Base-by-base conservation (phyloP, 2,113 vertebrate genomes). In the Sylvietta virens region DNA sequence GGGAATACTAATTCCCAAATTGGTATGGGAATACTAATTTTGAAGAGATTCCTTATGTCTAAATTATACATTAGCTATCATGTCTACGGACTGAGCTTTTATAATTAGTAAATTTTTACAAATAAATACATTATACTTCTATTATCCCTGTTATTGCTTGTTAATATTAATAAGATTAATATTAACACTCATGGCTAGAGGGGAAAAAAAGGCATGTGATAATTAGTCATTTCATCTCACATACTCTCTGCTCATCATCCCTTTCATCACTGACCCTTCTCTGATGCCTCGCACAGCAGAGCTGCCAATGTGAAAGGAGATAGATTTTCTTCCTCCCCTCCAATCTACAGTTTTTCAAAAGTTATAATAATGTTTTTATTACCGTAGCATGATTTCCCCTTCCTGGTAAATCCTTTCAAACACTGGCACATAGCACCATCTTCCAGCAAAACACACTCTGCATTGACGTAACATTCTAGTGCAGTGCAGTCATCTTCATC, bases 341-440 rank as follows among this genome's bases (percentile, higher is more conserved):
- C 19, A 54, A 0, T 74, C 42, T 50, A 42, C 23, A 15, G 10
- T 86, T 92, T 90, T 92, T 50, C 18, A 84, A 23, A 90, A 81
- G 30, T 37, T 73, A 9, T 17, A 48, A 81, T 81, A 35, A 79
- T n/a, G 14, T 85, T 58, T 82, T 70, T 87, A 61, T 98, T 98
- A 99, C 99, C 99, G 64, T 97, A 92, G 94, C 99, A 99, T 5
- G 95, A 57, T 64, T 96, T 97, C 64, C 98, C 98, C 76, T 98
- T 98, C 54, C 98, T 98, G 60, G 97, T 92, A 92, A 99, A 99
- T 56, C 99, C 99, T 53, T 97, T 93, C 87, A 97, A 94, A 97
- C 99, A 99, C 14, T 96, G 97, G 90, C 99, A 99, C 30, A 33
- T 45, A 10, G 98, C 95, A 69, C 95, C 90, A 35, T 98, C 98